Conservation (phyloP, 1,140 invertebrate genomes). For the Habropoda laboriosa region DNA sequence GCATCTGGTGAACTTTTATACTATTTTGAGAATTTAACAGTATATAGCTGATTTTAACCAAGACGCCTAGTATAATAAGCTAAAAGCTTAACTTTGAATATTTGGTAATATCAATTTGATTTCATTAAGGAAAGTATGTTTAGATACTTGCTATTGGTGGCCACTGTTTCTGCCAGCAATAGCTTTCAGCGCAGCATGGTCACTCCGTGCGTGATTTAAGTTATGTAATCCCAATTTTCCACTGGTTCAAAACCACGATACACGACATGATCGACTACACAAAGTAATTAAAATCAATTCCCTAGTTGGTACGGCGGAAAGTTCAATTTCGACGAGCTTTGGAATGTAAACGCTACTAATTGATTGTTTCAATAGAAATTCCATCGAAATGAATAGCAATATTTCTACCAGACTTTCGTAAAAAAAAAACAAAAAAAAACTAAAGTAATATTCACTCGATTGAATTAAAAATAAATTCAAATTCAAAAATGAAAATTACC, state of each 20-base stretch:
- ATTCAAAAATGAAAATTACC: too few relatives aligned
- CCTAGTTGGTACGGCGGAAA: background rate
- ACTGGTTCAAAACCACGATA: background rate
- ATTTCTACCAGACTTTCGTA: too few relatives aligned
- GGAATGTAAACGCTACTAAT: background rate
- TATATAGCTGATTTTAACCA: too few relatives aligned
- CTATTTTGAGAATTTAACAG: too few relatives aligned
- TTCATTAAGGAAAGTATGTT: background rate
- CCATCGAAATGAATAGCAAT: background rate
- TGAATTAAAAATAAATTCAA: too few relatives aligned
- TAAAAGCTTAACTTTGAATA: too few relatives aligned
- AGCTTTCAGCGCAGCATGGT: background rate
- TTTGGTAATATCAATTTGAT: too few relatives aligned
- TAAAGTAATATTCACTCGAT: too few relatives aligned
- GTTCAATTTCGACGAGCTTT: background rate
- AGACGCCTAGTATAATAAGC: too few relatives aligned
- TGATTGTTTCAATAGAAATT: background rate
- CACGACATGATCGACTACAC: background rate
- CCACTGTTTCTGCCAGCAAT: background rate
- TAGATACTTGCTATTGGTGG: background rate
- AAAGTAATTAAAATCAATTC: background rate
- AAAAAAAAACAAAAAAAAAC: background rate
- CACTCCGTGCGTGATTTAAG: background rate
- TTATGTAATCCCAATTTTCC: conserved; percentile 15
- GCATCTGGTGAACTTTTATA: too few relatives aligned